phyloP scores from a whole-genome alignment of 2,113 vertebrate species.

The Chroicocephalus ridibundus region DNA sequence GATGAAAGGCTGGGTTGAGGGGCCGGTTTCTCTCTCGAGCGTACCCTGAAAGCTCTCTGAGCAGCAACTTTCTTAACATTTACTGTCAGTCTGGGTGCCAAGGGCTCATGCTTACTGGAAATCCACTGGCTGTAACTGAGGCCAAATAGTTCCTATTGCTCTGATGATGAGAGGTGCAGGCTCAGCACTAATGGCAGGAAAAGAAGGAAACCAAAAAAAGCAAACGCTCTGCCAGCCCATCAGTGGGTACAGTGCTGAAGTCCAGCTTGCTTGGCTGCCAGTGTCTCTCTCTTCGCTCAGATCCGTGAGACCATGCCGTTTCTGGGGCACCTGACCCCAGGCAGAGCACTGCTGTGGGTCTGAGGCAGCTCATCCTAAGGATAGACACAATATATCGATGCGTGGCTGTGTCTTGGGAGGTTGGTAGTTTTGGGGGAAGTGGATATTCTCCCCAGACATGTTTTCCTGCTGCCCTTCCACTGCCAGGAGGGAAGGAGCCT shows the following conservation, averaged over 20 bases:
- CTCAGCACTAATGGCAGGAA: background rate
- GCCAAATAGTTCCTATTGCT: background rate
- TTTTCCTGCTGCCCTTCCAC: background rate
- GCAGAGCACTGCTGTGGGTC: accelerated
- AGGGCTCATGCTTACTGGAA: constrained; percentile 9
- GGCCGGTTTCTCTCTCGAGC: background rate
- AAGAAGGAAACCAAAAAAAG: background rate
- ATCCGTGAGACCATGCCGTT: background rate
- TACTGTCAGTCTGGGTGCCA: background rate
- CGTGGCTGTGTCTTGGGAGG: background rate
- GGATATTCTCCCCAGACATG: background rate
- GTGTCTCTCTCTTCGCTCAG: background rate
- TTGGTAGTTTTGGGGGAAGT: background rate
- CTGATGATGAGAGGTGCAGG: background rate
- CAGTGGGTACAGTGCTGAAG: background rate
- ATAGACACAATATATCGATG: accelerated
- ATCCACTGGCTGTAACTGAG: background rate
- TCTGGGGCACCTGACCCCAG: background rate
- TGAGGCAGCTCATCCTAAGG: background rate
- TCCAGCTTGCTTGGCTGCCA: background rate
- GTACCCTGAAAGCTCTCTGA: background rate
- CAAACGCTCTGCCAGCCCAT: background rate
- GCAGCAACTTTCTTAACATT: background rate
- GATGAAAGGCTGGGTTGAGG: background rate
- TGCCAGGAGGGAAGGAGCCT: background rate